phyloP scores from a whole-genome alignment of 2,888 invertebrate species.

The Brachylomia viminalis region DNA sequence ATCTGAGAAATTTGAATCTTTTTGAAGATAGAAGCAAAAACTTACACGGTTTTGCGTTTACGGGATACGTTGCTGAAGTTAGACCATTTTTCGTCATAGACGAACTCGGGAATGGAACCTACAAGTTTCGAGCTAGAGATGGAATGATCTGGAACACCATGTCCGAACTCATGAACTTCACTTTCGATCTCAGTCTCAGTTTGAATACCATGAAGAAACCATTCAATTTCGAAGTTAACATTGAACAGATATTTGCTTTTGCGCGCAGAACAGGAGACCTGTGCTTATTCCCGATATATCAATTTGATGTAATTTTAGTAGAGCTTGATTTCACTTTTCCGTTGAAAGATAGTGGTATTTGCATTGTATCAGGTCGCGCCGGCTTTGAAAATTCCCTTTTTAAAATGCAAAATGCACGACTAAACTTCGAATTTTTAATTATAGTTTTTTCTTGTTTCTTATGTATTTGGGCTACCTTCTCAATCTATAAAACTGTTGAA shows the following conservation, averaged over 20 bases:
- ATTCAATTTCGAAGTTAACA: conserved; percentile 79
- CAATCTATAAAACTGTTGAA: conserved; percentile 76
- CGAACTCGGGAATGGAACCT: conserved; percentile 73
- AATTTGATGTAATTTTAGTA: conserved; percentile 81
- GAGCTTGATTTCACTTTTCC: conserved; percentile 81
- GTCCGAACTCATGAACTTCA: conserved; percentile 81
- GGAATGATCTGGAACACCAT: conserved; percentile 83
- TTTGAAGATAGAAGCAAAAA: conserved; percentile 80
- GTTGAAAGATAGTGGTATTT: conserved; percentile 83
- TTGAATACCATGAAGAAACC: conserved; percentile 69
- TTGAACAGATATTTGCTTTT: conserved; percentile 78
- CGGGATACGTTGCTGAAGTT: conserved; percentile 74
- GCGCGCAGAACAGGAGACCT: conserved; percentile 81
- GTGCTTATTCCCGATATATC: conserved; percentile 81
- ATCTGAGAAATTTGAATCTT: conserved; percentile 63
- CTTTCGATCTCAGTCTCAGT: conserved; percentile 77
- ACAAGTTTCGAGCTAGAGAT: conserved; percentile 77
- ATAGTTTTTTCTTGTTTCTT: conserved; percentile 75
- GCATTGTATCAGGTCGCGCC: conserved; percentile 81
- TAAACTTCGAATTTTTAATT: conserved; percentile 70
- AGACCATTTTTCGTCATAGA: conserved; percentile 77
- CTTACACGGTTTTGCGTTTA: conserved; percentile 78
- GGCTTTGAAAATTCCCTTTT: conserved; percentile 82
- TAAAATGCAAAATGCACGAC: conserved; percentile 73
- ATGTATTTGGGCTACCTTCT: conserved; percentile 82